These are phyloP conservation scores for Leptopilina drosophilae DNA, from an alignment of 2,888 invertebrate species.

Conservation along the genomic window DNA sequence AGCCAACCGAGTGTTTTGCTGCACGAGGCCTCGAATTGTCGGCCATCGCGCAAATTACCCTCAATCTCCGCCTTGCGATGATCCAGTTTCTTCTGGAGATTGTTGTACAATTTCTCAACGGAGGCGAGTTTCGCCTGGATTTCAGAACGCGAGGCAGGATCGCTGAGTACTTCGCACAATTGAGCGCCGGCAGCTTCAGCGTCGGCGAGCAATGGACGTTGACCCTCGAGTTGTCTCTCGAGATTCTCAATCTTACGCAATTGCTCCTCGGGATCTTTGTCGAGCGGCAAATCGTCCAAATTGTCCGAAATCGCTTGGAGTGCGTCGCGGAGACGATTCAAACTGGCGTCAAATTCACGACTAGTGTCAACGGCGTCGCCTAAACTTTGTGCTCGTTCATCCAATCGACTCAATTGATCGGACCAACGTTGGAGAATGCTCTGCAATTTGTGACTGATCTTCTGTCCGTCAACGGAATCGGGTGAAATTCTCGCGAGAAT, in stretches of 20 bases:
- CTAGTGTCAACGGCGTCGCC: constrained; percentile 96
- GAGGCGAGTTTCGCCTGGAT: constrained; percentile 92
- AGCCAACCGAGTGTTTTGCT: constrained; percentile 94
- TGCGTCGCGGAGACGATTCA: constrained; percentile 90
- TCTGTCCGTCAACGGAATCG: constrained; percentile 81
- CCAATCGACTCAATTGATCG: constrained; percentile 86
- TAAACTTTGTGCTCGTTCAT: constrained; percentile 91
- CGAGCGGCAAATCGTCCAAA: constrained; percentile 88
- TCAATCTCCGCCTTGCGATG: constrained; percentile 94
- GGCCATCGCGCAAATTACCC: constrained; percentile 89
- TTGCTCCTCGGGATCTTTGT: constrained; percentile 92
- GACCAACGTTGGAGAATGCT: constrained; percentile 88
- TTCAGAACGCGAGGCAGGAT: constrained; percentile 93
- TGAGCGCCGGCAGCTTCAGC: constrained; percentile 94
- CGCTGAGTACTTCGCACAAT: constrained; percentile 90
- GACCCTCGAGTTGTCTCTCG: constrained; percentile 92
- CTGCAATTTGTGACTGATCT: constrained; percentile 85
- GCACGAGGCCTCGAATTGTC: constrained; percentile 93
- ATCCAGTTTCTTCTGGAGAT: constrained; percentile 92
- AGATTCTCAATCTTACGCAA: constrained; percentile 91
- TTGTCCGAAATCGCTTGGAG: constrained; percentile 92
- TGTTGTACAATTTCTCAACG: constrained; percentile 92
- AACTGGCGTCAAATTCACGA: constrained; percentile 93
- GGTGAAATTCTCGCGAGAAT: constrained; percentile 81
- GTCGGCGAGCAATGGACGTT: constrained; percentile 91